phyloP scores from a whole-genome alignment of 1,140 invertebrate genomes.

The Theocolax elegans region DNA sequence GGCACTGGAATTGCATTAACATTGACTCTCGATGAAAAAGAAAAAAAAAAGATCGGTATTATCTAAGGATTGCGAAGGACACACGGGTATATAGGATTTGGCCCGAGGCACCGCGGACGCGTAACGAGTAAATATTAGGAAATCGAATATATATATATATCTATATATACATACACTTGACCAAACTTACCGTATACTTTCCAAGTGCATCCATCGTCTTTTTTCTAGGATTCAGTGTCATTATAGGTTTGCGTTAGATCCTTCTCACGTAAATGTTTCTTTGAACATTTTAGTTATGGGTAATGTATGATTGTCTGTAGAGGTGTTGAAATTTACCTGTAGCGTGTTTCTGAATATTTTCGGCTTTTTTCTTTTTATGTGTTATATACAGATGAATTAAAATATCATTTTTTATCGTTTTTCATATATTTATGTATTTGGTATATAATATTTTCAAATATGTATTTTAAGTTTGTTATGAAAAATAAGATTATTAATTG shows the following conservation, averaged over 20 bases:
- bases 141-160: too few relatives aligned
- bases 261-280: neutral
- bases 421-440: too few relatives aligned
- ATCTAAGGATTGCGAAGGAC: neutral
- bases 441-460: too few relatives aligned
- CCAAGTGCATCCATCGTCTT: conserved; percentile 34
- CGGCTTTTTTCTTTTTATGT: too few relatives aligned
- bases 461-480: too few relatives aligned
- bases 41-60: too few relatives aligned
- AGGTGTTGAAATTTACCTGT: neutral
- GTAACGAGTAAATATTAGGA: conserved; percentile 38
- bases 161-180: too few relatives aligned
- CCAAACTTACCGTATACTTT: neutral
- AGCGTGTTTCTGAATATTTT: neutral
- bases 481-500: too few relatives aligned
- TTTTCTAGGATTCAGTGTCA: too few relatives aligned
- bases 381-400: too few relatives aligned
- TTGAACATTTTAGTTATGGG: neutral
- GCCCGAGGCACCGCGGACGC: neutral
- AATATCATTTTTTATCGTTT: too few relatives aligned
- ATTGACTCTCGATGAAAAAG: neutral
- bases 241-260: too few relatives aligned
- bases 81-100: neutral
- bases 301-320: neutral
- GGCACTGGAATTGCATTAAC: neutral